Conservation (phyloP, 2,113 vertebrate genomes). For the Neolamprologus longior region DNA sequence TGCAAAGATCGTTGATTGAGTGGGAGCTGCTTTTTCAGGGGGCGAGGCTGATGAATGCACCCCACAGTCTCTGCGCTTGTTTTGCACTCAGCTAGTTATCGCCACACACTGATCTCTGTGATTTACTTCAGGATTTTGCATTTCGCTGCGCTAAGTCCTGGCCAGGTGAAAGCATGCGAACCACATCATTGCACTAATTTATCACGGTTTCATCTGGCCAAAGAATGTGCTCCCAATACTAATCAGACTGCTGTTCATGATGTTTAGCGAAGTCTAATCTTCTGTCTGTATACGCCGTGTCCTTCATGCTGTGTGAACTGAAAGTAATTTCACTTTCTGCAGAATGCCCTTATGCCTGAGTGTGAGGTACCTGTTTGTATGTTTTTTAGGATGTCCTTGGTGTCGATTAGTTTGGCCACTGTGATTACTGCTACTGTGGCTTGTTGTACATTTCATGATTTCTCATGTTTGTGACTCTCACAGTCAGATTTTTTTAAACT, state of each 20-base stretch:
- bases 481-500: not conserved
- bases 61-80: not conserved
- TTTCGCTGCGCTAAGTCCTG: not conserved
- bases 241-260: not conserved
- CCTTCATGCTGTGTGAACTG: not conserved
- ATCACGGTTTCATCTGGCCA: not conserved
- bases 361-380: not conserved
- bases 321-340: not conserved
- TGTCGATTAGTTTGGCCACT: not conserved
- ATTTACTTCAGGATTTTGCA: not conserved
- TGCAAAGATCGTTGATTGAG: not conserved
- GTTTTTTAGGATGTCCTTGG: not conserved
- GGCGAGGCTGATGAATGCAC: not conserved
- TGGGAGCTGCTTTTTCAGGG: not conserved
- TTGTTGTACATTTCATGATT: not conserved
- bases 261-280: not conserved
- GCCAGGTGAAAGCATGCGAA: not conserved
- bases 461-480: not conserved
- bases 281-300: not conserved
- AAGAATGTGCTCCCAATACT: not conserved
- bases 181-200: not conserved
- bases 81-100: not conserved
- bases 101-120: not conserved
- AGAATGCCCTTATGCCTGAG: not conserved
- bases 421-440: not conserved